Evolutionary conservation across 2,113 vertebrate species (phyloP).

Genomic region (Columbina picui): DNA sequence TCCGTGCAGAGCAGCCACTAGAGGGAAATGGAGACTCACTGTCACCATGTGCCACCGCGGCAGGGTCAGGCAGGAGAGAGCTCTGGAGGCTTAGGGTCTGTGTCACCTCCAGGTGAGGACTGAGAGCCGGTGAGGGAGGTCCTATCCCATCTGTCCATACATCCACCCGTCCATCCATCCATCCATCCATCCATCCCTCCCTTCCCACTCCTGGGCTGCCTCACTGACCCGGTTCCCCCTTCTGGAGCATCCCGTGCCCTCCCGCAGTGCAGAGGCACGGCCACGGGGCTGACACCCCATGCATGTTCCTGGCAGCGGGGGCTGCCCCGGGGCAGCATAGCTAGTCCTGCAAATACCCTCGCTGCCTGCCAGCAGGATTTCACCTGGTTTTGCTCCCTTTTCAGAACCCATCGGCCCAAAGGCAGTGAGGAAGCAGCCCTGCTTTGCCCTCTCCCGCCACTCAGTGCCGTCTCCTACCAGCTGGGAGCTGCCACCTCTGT

Average conservation of each 20-base stretch:
- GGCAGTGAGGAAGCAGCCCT: background rate
- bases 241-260: background rate
- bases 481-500: background rate
- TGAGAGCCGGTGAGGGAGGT: background rate
- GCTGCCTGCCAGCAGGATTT: background rate
- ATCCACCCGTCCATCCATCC: fast-evolving
- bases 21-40: conserved; percentile 60
- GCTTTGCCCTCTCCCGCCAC: background rate
- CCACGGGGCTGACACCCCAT: background rate
- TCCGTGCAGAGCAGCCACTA: conserved; percentile 41
- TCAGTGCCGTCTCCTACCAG: background rate
- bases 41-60: background rate
- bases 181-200: background rate
- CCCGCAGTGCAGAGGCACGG: background rate
- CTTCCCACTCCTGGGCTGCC: background rate
- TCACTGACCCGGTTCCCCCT: too few relatives aligned
- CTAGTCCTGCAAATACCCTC: background rate
- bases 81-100: background rate
- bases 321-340: fast-evolving
- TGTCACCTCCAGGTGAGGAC: fast-evolving
- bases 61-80: background rate
- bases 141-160: background rate
- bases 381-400: background rate
- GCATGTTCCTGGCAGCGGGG: fast-evolving
- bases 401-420: background rate